A percentile compares a stretch with the other conserved stretches of the same genome.
These are phyloP conservation scores for Asobara japonica DNA, from an alignment of 1,140 invertebrate genomes.

Conservation along the genomic window DNA sequence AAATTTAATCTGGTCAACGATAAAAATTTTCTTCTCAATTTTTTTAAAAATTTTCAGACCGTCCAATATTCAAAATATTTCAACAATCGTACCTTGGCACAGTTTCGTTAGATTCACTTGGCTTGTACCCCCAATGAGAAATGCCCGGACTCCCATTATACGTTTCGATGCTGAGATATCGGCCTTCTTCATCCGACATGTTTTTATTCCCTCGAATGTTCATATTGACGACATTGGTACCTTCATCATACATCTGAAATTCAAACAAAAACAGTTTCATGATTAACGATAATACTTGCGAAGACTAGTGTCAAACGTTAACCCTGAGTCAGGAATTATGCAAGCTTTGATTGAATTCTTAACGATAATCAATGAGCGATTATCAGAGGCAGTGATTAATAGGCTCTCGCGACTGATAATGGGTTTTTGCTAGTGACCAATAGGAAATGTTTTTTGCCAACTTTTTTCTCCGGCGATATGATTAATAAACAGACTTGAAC, in stretches of 20 bases:
- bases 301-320: too few relatives aligned
- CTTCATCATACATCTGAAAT: constrained; percentile 71
- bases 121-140: constrained; percentile 70
- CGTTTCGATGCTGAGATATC: constrained; percentile 66
- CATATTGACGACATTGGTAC: constrained; percentile 68
- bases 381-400: too few relatives aligned
- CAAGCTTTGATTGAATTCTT: too few relatives aligned
- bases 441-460: too few relatives aligned
- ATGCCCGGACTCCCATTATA: constrained; percentile 72
- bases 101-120: constrained; percentile 51
- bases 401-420: too few relatives aligned
- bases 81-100: constrained; percentile 47
- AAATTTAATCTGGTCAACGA: too few relatives aligned
- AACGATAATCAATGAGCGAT: too few relatives aligned
- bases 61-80: background rate
- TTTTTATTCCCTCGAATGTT: constrained; percentile 61
- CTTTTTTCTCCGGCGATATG: too few relatives aligned
- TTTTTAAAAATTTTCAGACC: background rate
- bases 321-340: too few relatives aligned
- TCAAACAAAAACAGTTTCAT: constrained; percentile 23
- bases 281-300: too few relatives aligned
- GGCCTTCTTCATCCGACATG: constrained; percentile 53
- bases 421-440: too few relatives aligned
- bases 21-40: background rate
- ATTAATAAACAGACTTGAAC: too few relatives aligned